Conservation (phyloP, 1,140 invertebrate species). For the Neodiprion virginianus region DNA sequence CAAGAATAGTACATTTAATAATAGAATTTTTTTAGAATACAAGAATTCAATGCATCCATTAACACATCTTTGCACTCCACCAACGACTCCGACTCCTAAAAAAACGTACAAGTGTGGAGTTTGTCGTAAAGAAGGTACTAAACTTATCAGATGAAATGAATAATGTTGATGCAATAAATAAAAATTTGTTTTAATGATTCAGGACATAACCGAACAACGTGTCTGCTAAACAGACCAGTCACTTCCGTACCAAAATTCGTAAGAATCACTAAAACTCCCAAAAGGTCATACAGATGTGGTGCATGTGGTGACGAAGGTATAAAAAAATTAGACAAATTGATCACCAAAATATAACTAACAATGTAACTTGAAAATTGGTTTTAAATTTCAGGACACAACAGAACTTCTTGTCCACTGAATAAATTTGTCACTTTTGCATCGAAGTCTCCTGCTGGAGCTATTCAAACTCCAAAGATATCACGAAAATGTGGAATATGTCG, state of each 20-base stretch:
- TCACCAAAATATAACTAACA: too few species aligned
- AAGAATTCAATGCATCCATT: background rate
- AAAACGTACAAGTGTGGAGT: background rate
- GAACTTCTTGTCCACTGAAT: background rate
- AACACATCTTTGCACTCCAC: background rate
- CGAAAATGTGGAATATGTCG: background rate
- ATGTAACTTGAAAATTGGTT: too few species aligned
- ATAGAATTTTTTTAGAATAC: background rate
- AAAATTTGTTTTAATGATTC: background rate
- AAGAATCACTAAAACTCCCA: background rate
- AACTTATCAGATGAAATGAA: too few species aligned
- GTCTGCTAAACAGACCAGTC: background rate
- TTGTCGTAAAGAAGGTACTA: background rate
- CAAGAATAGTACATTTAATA: background rate
- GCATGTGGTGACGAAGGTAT: too few species aligned
- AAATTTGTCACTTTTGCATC: background rate
- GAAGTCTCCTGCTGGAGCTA: background rate
- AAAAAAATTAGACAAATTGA: too few species aligned
- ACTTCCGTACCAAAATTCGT: too few species aligned
- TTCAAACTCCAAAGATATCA: background rate
- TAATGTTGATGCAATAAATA: too few species aligned
- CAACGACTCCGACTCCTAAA: background rate
- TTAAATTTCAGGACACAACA: background rate
- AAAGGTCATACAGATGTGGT: too few species aligned
- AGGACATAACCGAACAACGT: background rate